phyloP scores from a whole-genome alignment of 1,140 invertebrate genomes.

The Nylanderia fulva region DNA sequence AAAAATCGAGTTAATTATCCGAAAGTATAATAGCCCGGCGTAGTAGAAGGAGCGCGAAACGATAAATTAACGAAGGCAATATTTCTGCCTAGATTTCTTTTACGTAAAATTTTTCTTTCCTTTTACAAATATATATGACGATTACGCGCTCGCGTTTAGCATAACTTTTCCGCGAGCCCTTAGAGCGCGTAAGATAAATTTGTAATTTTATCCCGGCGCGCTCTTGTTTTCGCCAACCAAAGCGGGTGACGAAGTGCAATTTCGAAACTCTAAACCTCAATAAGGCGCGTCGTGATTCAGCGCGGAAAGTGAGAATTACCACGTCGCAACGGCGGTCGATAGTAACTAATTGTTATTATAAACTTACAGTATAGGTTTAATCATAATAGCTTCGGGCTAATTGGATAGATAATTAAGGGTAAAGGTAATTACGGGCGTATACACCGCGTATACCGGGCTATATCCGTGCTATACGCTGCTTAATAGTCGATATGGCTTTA shows the following conservation, averaged over 20 bases:
- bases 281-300: slow-evolving; percentile 68
- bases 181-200: slow-evolving; percentile 53
- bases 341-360: slow-evolving; percentile 86
- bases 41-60: slow-evolving; percentile 49
- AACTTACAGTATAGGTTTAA: slow-evolving; percentile 86
- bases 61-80: slow-evolving; percentile 75
- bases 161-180: slow-evolving; percentile 8
- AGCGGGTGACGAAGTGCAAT: slow-evolving; percentile 36
- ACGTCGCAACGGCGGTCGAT: slow-evolving; percentile 81
- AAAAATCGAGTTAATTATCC: slow-evolving; percentile 79
- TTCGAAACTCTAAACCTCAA: slow-evolving; percentile 45
- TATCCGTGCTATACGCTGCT: slow-evolving; percentile 79
- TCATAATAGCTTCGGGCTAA: slow-evolving; percentile 86
- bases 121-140: slow-evolving; percentile 64
- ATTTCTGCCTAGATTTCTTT: slow-evolving; percentile 72
- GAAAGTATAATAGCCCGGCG: slow-evolving; percentile 72
- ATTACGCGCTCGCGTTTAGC: slow-evolving; percentile 31
- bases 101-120: slow-evolving; percentile 11
- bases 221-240: slow-evolving; percentile 49
- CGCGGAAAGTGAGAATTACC: slow-evolving; percentile 82
- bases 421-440: slow-evolving; percentile 85
- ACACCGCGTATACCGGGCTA: slow-evolving; percentile 79
- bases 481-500: slow-evolving; percentile 84
- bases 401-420: slow-evolving; percentile 87
- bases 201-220: slow-evolving; percentile 54